A percentile compares a stretch with the other conserved stretches of the same genome.
These are phyloP conservation scores for Hyaena hyaena DNA, from an alignment of 2,113 vertebrate species.

Conservation along the genomic window DNA sequence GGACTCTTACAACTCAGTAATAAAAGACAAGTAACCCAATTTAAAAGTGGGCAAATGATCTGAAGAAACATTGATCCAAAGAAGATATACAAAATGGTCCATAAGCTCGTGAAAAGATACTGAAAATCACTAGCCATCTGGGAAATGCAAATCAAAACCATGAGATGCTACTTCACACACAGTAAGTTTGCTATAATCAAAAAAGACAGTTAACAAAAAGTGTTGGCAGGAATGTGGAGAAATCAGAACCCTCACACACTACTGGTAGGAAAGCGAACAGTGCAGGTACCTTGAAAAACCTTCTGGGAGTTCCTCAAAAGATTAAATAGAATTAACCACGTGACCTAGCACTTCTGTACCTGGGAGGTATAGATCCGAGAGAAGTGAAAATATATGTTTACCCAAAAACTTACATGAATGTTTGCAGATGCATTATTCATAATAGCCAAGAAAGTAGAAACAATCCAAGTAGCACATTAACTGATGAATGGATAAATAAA, in stretches of 20 bases:
- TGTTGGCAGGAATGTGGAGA: not conserved
- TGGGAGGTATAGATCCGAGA: not conserved
- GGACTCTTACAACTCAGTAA: not conserved
- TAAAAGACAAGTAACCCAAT: not conserved
- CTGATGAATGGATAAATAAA: not conserved
- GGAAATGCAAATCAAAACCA: not conserved
- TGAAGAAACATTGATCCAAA: not conserved
- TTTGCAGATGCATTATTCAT: not conserved
- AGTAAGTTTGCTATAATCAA: not conserved
- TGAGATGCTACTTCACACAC: not conserved
- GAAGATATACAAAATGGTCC: not conserved
- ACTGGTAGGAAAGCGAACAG: not conserved
- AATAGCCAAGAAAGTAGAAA: not conserved
- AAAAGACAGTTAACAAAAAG: not conserved
- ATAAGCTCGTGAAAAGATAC: not conserved
- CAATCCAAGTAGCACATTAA: not conserved
- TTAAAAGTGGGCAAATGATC: not conserved
- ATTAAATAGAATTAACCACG: not conserved
- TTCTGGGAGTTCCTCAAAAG: not conserved
- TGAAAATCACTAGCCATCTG: not conserved
- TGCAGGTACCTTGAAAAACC: not conserved
- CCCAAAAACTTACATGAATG: not conserved
- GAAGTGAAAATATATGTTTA: not conserved
- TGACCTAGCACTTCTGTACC: not conserved
- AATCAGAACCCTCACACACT: not conserved